These are phyloP conservation scores for Galeruca laticollis DNA, from an alignment of 2,888 invertebrate species.

Conservation along the genomic window DNA sequence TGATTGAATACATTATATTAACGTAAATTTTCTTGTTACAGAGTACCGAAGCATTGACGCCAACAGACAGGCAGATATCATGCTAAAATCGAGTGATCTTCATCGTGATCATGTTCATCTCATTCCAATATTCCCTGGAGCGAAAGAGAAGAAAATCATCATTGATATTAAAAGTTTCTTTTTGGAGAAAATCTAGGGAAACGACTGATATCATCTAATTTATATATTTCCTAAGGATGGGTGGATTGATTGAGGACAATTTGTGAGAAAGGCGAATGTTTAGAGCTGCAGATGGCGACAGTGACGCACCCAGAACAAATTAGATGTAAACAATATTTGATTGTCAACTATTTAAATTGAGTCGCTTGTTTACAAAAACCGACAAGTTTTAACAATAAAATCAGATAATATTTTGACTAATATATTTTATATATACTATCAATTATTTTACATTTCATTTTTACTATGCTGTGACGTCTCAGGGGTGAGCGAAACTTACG, in stretches of 20 bases:
- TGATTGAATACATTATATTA: no score
- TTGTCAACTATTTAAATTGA: not conserved
- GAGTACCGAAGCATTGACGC: slow-evolving; percentile 75
- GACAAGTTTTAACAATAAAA: not conserved
- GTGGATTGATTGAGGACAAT: slow-evolving; percentile 42
- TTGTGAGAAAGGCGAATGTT: slow-evolving; percentile 50
- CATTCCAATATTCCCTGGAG: slow-evolving; percentile 56
- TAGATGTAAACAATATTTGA: not conserved
- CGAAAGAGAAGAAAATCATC: slow-evolving; percentile 13
- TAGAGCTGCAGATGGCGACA: slow-evolving; percentile 47
- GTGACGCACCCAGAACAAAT: slow-evolving; percentile 8
- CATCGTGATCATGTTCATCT: slow-evolving; percentile 55
- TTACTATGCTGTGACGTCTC: no score
- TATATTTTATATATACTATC: no score
- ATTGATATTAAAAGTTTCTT: slow-evolving; percentile 19
- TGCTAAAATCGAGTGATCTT: slow-evolving; percentile 48
- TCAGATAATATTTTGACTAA: no score
- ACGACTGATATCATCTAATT: slow-evolving; percentile 55
- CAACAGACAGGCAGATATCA: slow-evolving; percentile 69
- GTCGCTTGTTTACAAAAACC: not conserved
- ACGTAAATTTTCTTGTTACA: slow-evolving; percentile 69
- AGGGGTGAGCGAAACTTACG: no score
- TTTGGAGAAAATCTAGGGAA: slow-evolving; percentile 36
- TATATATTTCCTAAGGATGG: slow-evolving; percentile 45
- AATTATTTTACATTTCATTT: no score